Conservation (phyloP, 2,113 vertebrate species). For the Cariama cristata region DNA sequence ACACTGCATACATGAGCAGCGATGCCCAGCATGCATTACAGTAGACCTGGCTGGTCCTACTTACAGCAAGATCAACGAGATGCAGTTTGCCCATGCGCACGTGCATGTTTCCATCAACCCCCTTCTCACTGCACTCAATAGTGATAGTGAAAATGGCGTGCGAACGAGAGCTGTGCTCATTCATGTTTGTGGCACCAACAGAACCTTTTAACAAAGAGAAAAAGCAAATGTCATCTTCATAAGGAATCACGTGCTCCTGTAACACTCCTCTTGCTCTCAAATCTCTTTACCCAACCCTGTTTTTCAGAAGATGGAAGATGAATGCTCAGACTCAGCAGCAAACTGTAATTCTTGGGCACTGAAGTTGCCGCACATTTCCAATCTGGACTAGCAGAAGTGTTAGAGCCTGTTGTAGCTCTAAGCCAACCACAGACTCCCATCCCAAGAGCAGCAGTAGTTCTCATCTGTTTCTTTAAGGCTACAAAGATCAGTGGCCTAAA, state of each 20-base stretch:
- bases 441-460: not conserved
- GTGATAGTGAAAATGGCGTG: conserved; percentile 99
- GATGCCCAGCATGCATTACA: rapidly evolving
- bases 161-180: conserved; percentile 97
- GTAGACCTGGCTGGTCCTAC: not conserved
- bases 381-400: not conserved
- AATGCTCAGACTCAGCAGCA: not conserved
- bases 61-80: conserved; percentile 94
- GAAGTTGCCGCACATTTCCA: not conserved
- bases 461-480: not conserved
- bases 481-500: not conserved
- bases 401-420: not conserved
- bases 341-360: not conserved
- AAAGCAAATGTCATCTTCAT: not conserved
- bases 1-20: rapidly evolving
- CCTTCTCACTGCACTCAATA: conserved; percentile 98
- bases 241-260: not conserved
- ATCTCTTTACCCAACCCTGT: not conserved
- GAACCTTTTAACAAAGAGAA: conserved; percentile 79
- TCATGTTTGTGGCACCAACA: conserved; percentile 98
- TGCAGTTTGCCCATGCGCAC: conserved; percentile 98
- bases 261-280: not conserved
- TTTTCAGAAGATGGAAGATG: not conserved
- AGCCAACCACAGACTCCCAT: not conserved
- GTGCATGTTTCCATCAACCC: conserved; percentile 93